These are phyloP conservation scores for Sapayoa aenigma DNA, from an alignment of 2,113 vertebrate species.

Conservation along the genomic window DNA sequence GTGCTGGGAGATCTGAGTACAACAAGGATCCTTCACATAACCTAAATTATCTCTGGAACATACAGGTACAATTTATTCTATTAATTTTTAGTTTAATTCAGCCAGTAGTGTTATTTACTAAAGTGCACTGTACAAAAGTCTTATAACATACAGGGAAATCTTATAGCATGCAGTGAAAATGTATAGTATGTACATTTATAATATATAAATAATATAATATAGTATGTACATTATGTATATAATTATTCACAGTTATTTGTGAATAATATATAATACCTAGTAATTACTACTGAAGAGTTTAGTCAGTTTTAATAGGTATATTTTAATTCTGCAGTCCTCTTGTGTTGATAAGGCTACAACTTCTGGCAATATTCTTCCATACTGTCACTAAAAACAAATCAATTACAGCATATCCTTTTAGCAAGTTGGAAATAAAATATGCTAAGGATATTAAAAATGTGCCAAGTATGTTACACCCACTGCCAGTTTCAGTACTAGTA, in stretches of 20 bases:
- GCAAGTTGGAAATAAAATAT: slow-evolving; percentile 57
- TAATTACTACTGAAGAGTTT: not conserved
- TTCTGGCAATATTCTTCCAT: slow-evolving; percentile 56
- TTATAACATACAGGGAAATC: not conserved
- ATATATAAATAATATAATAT: no score
- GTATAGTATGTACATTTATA: no score
- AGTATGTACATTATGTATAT: no score
- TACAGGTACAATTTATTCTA: not conserved
- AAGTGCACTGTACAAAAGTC: not conserved
- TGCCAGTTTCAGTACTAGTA: slow-evolving; percentile 51
- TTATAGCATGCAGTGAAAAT: not conserved
- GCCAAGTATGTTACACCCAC: slow-evolving; percentile 47
- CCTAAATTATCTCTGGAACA: not conserved
- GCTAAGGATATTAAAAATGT: slow-evolving; percentile 59
- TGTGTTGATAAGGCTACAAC: slow-evolving; percentile 52
- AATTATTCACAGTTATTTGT: slow-evolving; percentile 12
- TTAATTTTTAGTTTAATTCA: not conserved
- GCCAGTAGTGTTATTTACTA: not conserved
- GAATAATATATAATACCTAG: not conserved
- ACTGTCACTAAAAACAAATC: slow-evolving; percentile 57
- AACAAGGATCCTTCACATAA: not conserved
- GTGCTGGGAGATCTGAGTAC: not conserved
- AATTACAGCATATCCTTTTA: slow-evolving; percentile 53
- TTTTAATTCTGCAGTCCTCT: slow-evolving; percentile 36
- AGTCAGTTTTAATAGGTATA: slow-evolving; percentile 8